Evolutionary conservation across 2,888 invertebrate species (phyloP).

Genomic region (Hofmannophila pseudospretella): DNA sequence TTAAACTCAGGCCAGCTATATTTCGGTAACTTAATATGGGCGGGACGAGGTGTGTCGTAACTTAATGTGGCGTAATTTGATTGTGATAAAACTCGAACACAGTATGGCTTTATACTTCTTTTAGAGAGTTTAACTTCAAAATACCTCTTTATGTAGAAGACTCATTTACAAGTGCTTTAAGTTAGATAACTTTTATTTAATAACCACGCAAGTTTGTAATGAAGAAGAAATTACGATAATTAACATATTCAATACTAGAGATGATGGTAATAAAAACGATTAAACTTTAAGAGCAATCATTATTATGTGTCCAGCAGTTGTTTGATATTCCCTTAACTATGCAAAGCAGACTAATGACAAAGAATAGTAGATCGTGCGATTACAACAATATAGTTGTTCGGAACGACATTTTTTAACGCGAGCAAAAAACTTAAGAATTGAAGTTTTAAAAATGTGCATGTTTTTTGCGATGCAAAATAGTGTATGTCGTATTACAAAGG

Average conservation of each 20-base stretch:
- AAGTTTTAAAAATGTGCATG: slow-evolving; percentile 50
- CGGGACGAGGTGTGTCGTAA: slow-evolving; percentile 44
- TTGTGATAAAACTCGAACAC: slow-evolving; percentile 34
- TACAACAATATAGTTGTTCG: slow-evolving; percentile 17
- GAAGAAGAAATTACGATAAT: background rate
- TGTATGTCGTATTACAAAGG: slow-evolving; percentile 64
- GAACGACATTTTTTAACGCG: slow-evolving; percentile 32
- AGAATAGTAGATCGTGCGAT: slow-evolving; percentile 29
- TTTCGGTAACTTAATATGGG: slow-evolving; percentile 59
- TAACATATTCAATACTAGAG: background rate
- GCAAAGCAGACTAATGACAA: slow-evolving; percentile 43
- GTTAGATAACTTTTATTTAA: background rate
- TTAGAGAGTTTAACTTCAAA: too few relatives aligned
- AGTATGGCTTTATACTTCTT: background rate
- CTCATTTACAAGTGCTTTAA: too few relatives aligned
- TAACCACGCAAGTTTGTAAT: background rate
- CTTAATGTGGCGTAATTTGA: slow-evolving; percentile 57
- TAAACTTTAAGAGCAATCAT: slow-evolving; percentile 1
- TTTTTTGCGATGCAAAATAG: slow-evolving; percentile 68
- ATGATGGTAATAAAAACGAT: slow-evolving; percentile 1
- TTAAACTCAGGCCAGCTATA: slow-evolving; percentile 55
- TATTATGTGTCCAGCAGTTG: slow-evolving; percentile 1
- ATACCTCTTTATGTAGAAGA: too few relatives aligned
- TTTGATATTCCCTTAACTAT: slow-evolving; percentile 22
- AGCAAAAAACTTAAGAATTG: slow-evolving; percentile 38